Evolutionary conservation across 2,797 vertebrate genomes (phyloP).

Genomic region (Anguilla marmorata): DNA sequence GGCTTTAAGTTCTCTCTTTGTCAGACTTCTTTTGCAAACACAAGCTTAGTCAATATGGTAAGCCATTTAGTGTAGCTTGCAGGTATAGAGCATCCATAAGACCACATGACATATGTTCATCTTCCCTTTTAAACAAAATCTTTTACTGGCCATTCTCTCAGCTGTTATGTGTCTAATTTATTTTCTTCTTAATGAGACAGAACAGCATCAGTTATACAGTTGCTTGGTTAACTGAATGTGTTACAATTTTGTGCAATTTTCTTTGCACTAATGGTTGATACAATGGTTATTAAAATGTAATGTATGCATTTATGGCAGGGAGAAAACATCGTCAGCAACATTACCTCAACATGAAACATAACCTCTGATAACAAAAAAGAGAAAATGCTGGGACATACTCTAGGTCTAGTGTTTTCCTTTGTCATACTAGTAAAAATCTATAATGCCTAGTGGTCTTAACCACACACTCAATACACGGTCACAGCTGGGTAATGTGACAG

Average conservation of each 20-base stretch:
- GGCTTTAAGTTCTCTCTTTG: not conserved
- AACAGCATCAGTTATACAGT: not conserved
- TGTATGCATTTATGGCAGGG: not conserved
- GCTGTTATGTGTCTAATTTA: not conserved
- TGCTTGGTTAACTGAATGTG: not conserved
- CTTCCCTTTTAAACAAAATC: not conserved
- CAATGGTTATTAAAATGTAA: not conserved
- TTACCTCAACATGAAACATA: not conserved
- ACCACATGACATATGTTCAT: not conserved
- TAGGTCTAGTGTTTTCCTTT: not conserved
- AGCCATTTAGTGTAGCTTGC: not conserved
- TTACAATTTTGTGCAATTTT: not conserved
- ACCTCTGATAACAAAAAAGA: not conserved
- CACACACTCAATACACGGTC: not conserved
- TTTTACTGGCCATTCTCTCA: not conserved
- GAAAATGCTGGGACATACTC: not conserved
- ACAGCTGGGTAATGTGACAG: constrained; percentile 19
- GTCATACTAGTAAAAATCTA: not conserved
- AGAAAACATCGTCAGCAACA: not conserved
- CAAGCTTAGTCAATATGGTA: not conserved
- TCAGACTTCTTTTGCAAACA: not conserved
- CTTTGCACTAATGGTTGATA: not conserved
- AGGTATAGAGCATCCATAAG: not conserved
- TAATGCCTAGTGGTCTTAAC: not conserved
- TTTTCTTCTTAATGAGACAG: not conserved